A percentile compares a stretch with the other conserved stretches of the same genome.
These are phyloP conservation scores for Cervus canadensis DNA, from an alignment of 2,113 vertebrate genomes.

Conservation along the genomic window DNA sequence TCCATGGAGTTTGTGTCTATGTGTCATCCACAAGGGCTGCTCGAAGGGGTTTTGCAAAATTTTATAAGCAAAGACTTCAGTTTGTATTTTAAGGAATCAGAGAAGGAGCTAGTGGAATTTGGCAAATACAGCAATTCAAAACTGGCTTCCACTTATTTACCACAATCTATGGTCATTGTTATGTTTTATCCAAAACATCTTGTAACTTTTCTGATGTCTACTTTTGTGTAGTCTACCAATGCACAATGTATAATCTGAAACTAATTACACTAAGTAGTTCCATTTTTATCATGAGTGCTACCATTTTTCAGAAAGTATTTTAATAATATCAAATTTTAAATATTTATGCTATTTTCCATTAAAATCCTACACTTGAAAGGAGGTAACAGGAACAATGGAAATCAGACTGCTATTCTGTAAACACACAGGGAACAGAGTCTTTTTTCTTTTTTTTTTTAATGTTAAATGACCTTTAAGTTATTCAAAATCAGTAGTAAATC, in stretches of 20 bases:
- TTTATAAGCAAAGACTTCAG: neutral
- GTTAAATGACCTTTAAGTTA: neutral
- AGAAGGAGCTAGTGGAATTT: neutral
- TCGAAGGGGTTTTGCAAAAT: neutral
- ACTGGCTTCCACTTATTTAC: neutral
- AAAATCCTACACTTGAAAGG: neutral
- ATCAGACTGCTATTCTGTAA: neutral
- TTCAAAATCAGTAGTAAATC: neutral
- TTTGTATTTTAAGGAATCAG: neutral
- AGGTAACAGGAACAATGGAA: neutral
- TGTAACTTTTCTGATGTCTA: neutral
- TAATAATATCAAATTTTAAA: neutral
- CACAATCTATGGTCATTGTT: neutral
- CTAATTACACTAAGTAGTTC: neutral
- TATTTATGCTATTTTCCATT: neutral
- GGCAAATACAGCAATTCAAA: neutral
- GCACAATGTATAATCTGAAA: neutral
- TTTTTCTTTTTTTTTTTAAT: neutral
- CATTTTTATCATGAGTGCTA: neutral
- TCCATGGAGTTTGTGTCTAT: rapidly evolving
- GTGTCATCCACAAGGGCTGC: neutral
- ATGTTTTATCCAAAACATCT: neutral
- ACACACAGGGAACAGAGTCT: neutral
- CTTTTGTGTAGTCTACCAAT: neutral
- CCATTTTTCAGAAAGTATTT: neutral